Evolutionary conservation across 2,888 invertebrate species (phyloP), one percentile per base, ranked within the genome.

Genomic region (Palloptera scutellata): DNA sequence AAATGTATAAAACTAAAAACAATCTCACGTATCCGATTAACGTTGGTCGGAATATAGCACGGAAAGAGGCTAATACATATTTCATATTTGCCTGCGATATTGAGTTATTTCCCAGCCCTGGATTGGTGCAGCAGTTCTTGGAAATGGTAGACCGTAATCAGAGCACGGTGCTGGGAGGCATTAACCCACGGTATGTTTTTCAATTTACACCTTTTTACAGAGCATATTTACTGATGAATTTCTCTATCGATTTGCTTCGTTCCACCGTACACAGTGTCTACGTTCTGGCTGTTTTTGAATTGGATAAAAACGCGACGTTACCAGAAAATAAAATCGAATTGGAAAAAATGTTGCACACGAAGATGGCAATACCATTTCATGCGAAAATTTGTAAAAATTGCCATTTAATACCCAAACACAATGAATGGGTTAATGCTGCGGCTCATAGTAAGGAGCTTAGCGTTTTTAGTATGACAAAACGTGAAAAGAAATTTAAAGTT

Each of bases 21-120:
- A 91, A 91, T 75, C 86, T 95, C 13, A 85, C 92, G 4, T 96
- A 95, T 81, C 95, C 95, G 1, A 93, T 96, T 64, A 96, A 96
- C 83, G 92, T 95, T 5, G 95, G 92, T 0, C 87, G 95, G 17
- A 95, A 95, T 83, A 88, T 95, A 8, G 95, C 95, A 0, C 87
- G 95, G 19, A 91, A 91, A 73, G 88, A 90, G 45, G 92, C 92
- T 0, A 88, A 91, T 58, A 95, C 95, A 0, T 89, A 93, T 80
- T 95, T 89, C 81, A 88, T 95, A 45, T 87, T 95, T 54, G 90
- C 94, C 8, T 93, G 93, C 61, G 95, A 96, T 81, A 93, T 95
- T 74, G 95, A 96, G 83, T 88, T 96, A 48, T 94, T 93, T 82
- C 95, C 95, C 57, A 94, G 91, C 83, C 90, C 91, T n/a, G 89